A percentile compares a stretch with the other conserved stretches of the same genome.
Evolutionary conservation across 2,797 vertebrate species (phyloP).

Genomic region (Lacerta agilis): DNA sequence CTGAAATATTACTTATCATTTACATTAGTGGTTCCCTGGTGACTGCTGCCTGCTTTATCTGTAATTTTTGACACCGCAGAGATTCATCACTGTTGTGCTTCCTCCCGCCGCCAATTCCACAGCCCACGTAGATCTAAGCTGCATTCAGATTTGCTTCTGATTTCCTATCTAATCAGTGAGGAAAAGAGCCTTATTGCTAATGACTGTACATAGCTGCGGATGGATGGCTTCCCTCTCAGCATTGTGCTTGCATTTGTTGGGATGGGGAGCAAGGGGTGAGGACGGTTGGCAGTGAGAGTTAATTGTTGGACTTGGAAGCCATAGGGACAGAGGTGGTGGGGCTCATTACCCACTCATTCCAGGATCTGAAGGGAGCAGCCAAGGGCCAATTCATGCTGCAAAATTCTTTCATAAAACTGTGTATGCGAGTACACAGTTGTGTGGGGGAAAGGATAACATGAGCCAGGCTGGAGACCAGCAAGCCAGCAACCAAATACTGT

Average conservation of each 20-base stretch:
- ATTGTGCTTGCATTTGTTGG: neutral
- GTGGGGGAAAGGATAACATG: neutral
- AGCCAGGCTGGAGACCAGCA: neutral
- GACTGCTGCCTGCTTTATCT: conserved; percentile 33
- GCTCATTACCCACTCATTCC: neutral
- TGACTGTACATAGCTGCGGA: neutral
- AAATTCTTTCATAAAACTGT: neutral
- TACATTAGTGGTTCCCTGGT: conserved; percentile 51
- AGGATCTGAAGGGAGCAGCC: neutral
- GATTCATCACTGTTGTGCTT: neutral
- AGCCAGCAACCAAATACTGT: too few relatives aligned
- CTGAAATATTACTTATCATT: conserved; percentile 57
- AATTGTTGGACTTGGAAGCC: neutral
- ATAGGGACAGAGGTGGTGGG: neutral
- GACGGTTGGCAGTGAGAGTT: neutral
- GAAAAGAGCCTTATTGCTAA: neutral
- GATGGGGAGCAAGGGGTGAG: neutral
- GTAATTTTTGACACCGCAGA: conserved; percentile 27
- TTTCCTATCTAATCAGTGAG: neutral
- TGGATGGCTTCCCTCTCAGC: neutral
- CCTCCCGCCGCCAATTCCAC: neutral
- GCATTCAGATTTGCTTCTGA: neutral
- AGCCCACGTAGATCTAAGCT: neutral
- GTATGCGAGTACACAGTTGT: neutral
- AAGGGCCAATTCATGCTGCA: neutral